These are phyloP conservation scores for Nomada lathburiana DNA, from an alignment of 2,888 invertebrate genomes.

Conservation along the genomic window DNA sequence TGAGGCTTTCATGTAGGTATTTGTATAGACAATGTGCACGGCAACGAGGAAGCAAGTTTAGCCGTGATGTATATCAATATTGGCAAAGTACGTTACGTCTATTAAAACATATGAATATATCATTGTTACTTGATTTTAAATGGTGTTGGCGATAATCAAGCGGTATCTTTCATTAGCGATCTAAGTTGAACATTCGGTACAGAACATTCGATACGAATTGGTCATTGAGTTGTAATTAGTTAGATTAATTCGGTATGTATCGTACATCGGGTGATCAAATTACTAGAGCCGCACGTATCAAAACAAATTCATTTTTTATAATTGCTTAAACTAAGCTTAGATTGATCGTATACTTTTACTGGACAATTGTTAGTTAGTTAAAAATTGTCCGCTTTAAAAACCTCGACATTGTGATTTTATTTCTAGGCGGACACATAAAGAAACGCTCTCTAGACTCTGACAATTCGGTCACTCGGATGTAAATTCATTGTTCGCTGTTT, in stretches of 20 bases:
- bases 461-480: not conserved
- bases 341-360: too few relatives aligned
- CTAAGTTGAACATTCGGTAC: conserved; percentile 3
- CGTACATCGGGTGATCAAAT: too few relatives aligned
- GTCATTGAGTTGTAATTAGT: conserved; percentile 3
- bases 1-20: conserved; percentile 78
- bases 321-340: too few relatives aligned
- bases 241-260: not conserved
- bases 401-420: too few relatives aligned
- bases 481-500: conserved; percentile 19
- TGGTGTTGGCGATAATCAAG: conserved; percentile 17
- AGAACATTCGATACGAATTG: not conserved
- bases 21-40: conserved; percentile 58
- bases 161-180: conserved; percentile 26
- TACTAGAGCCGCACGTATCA: too few relatives aligned
- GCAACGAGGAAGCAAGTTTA: conserved; percentile 19
- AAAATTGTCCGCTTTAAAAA: too few relatives aligned
- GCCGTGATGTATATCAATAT: conserved; percentile 36
- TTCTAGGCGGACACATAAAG: too few relatives aligned
- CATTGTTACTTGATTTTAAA: conserved; percentile 38
- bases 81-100: conserved; percentile 53
- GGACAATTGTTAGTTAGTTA: too few relatives aligned
- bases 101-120: conserved; percentile 27
- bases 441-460: too few relatives aligned
- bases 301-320: too few relatives aligned